Evolutionary conservation across 2,888 invertebrate species (phyloP).

Genomic region (Trissolcus brochymenae): DNA sequence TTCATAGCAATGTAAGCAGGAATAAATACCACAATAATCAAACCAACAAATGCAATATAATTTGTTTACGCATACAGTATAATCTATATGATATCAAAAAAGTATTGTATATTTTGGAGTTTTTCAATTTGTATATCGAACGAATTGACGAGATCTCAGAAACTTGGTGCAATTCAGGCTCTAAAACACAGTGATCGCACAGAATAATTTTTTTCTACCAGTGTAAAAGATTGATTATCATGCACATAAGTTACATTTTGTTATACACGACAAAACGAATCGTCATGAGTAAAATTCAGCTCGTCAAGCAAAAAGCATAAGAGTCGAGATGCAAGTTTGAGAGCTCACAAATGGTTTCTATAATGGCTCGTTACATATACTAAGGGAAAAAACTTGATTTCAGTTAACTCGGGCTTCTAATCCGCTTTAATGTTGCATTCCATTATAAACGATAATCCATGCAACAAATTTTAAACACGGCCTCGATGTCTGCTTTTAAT

Average conservation of each 20-base stretch:
- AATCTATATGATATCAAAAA: constrained; percentile 11
- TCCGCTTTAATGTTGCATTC: constrained; percentile 58
- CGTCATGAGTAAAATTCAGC: too few relatives aligned
- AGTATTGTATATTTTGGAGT: constrained; percentile 20
- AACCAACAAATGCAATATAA: constrained; percentile 15
- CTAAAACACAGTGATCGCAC: constrained; percentile 29
- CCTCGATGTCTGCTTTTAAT: constrained; percentile 55
- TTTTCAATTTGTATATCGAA: constrained; percentile 7
- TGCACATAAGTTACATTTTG: too few relatives aligned
- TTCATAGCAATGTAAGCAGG: neutral
- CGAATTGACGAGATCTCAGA: constrained; percentile 27
- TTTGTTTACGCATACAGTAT: constrained; percentile 21
- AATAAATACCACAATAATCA: constrained; percentile 2
- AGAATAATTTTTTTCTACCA: neutral
- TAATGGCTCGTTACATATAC: constrained; percentile 26
- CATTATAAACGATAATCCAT: constrained; percentile 54
- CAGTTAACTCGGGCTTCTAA: constrained; percentile 45
- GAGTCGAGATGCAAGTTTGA: constrained; percentile 30
- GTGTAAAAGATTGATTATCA: too few relatives aligned
- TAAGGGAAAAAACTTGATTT: constrained; percentile 10
- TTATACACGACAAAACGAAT: too few relatives aligned
- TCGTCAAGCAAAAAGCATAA: too few relatives aligned
- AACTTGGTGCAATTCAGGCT: constrained; percentile 18
- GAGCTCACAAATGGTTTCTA: constrained; percentile 43
- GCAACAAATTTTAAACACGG: constrained; percentile 53